These are phyloP conservation scores for Megastigmus dorsalis DNA, from an alignment of 2,888 invertebrate genomes.

Conservation along the genomic window DNA sequence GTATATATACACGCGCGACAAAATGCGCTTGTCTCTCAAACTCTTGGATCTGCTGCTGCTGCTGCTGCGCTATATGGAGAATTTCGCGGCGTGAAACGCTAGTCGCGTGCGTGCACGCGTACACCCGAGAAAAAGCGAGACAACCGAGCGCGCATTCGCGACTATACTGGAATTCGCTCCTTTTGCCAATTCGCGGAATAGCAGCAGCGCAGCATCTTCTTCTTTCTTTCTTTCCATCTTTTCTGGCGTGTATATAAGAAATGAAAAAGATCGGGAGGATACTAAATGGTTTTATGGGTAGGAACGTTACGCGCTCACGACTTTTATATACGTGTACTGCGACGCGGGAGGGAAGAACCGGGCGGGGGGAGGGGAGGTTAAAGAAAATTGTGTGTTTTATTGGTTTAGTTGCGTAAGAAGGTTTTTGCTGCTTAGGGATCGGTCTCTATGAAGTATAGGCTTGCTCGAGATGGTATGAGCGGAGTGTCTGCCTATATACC, in stretches of 20 bases:
- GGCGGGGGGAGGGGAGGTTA: not conserved
- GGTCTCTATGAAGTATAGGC: too few species aligned
- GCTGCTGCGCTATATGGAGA: not conserved
- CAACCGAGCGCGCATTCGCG: not conserved
- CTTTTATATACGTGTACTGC: not conserved
- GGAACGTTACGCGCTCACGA: not conserved
- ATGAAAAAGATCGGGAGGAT: not conserved
- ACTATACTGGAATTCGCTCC: constrained; percentile 9
- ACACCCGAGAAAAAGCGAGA: not conserved
- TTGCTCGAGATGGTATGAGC: too few species aligned
- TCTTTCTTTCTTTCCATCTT: too few species aligned
- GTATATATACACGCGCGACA: constrained; percentile 2
- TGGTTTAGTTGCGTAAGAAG: constrained; percentile 3
- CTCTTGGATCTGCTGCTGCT: not conserved
- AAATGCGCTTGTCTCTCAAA: not conserved
- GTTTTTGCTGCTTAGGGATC: too few species aligned
- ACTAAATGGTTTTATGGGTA: not conserved
- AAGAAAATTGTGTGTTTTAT: constrained; percentile 8
- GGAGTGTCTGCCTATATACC: too few species aligned
- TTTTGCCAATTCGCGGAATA: not conserved
- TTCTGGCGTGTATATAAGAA: not conserved
- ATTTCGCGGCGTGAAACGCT: too few species aligned
- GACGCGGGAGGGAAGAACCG: too few species aligned
- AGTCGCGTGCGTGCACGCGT: not conserved
- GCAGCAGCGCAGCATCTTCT: too few species aligned